A percentile compares a stretch with the other conserved stretches of the same genome.
phyloP scores from a whole-genome alignment of 2,888 invertebrate species.

The Drosophila maculinotata region DNA sequence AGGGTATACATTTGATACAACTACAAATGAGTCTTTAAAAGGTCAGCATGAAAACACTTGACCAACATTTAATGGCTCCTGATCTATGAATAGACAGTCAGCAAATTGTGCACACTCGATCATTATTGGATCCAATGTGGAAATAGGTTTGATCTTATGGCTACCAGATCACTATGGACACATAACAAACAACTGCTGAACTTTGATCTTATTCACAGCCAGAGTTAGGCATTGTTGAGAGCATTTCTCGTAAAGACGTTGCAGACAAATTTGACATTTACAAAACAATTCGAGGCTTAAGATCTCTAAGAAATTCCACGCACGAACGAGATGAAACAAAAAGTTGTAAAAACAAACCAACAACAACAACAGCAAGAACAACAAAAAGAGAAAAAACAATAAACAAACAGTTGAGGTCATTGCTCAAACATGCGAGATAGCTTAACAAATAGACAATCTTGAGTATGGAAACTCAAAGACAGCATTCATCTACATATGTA shows the following conservation, averaged over 20 bases:
- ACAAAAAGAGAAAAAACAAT: constrained; percentile 35
- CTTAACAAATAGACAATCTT: constrained; percentile 49
- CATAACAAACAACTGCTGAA: constrained; percentile 14
- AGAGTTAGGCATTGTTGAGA: constrained; percentile 11
- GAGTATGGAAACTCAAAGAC: constrained; percentile 27
- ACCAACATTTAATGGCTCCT: constrained; percentile 44
- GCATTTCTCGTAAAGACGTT: constrained; percentile 1
- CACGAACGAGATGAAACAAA: constrained; percentile 35
- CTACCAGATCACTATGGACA: background rate
- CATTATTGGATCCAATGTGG: constrained; percentile 10
- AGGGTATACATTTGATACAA: constrained; percentile 19
- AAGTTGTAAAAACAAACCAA: background rate
- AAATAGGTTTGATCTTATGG: constrained; percentile 9
- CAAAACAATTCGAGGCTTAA: constrained; percentile 15
- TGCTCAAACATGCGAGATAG: constrained; percentile 51
- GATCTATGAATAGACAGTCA: constrained; percentile 15
- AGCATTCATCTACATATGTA: background rate
- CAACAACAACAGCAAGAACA: constrained; percentile 1
- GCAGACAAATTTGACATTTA: constrained; percentile 10
- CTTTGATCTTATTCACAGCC: constrained; percentile 35
- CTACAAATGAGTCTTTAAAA: constrained; percentile 24
- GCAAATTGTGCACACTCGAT: constrained; percentile 15
- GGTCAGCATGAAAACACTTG: constrained; percentile 48
- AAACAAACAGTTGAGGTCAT: constrained; percentile 66
- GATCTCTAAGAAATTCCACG: constrained; percentile 38